Evolutionary conservation across 2,113 vertebrate genomes (phyloP), one percentile per base, ranked within the genome.

Genomic region (Stegastes partitus): DNA sequence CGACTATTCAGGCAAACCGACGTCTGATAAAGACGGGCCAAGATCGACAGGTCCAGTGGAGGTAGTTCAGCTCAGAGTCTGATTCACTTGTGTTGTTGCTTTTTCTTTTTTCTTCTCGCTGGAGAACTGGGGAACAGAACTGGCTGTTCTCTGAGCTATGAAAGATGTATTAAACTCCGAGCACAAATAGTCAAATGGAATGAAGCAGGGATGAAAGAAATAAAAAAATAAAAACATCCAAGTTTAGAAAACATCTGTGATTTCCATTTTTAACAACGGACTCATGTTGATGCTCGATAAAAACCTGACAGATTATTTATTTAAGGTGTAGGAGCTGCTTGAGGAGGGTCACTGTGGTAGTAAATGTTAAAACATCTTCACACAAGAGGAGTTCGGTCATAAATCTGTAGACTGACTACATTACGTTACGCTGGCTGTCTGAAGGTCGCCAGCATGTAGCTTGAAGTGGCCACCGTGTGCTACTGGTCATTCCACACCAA

Each of bases 21-120:
- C 22, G 65, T 79, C 76, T 45, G 83, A 87, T 80, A 67, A 83
- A 82, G 76, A 54, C 59, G 31, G 57, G 79, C 84, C 85, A 68
- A 72, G 54, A 72, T 23, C 28, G 63, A 84, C 77, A 84, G 87
- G 58, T 39, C 26, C 66, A 74, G 77, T 67, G 45, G 54, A 83
- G 64, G 67, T 59, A 73, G 82, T 82, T 68, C 42, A 74, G 74
- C 25, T 74, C 71, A 23, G 61, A 39, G 54, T 61, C 66, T 63
- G 56, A 80, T 74, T 74, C 42, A 59, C 81, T 61, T n/a, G 11
- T n/a, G 51, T 67, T 53, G n/a, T 74, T 77, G 86, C 25, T 47
- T 59, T 68, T 83, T 67, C 56, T 54, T 34, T 9, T 34, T 34
- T 34, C n/a, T 34, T 34, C 10, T 34, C 8, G 10, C 31, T 57